Evolutionary conservation across 2,888 invertebrate genomes (phyloP), one percentile per base, ranked within the genome.

Genomic region (Drosophila aldrichi): DNA sequence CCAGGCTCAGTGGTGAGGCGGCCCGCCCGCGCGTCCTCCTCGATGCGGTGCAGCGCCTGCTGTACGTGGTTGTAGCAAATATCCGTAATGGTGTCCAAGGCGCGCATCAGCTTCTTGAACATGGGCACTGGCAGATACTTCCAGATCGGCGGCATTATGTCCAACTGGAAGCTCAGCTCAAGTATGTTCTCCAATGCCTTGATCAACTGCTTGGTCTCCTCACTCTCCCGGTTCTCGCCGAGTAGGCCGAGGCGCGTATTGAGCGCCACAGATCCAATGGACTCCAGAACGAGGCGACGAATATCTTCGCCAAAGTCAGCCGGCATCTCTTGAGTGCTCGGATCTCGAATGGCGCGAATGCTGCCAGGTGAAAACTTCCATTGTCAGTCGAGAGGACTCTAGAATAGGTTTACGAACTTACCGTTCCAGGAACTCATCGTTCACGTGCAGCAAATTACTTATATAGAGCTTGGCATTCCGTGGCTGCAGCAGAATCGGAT

Each of bases 401-500:
- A 22, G 20, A 1, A n/a, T 52, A 2, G 29, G 2, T 18, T 10
- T 40, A 14, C 2, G 1, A 0, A 22, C 54, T 68, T 69, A 92
- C 92, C 91, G 91, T 14, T 90, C 73, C 5, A 93, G 44, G 44
- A 93, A 92, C 29, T 92, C 92, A 34, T 81, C 90, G 40, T 94
- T 94, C 34, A 95, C 94, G 66, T 93, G 92, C 63, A 94, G 93
- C 61, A 95, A 92, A 12, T 92, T 93, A 2, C 93, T 92, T 5
- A 94, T 84, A 73, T 95, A 95, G 1, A 94, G 88, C 85, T 94
- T 94, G 1, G 94, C 93, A 68, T 94, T 91, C 74, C 95, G 94
- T 0, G 95, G 95, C 81, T 95, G 94, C 91, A 96, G 91, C 91
- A 96, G 92, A 40, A 95, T 94, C 57, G 95, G 95, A 91, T 96